These are phyloP conservation scores for Crocidura indochinensis DNA, from an alignment of 2,797 vertebrate species.

Conservation along the genomic window DNA sequence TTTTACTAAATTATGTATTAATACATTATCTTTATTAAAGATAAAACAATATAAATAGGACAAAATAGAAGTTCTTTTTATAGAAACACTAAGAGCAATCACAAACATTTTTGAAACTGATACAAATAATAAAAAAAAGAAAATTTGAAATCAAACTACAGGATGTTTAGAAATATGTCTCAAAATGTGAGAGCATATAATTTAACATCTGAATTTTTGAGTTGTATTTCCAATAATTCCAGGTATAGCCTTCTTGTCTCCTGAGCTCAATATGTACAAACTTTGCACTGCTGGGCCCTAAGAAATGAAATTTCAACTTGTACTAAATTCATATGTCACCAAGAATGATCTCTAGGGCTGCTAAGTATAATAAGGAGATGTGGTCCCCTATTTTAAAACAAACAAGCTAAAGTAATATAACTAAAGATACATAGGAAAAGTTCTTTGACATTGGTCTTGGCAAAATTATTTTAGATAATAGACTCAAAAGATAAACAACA, in stretches of 20 bases:
- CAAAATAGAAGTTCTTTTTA: background rate
- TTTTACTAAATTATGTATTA: background rate
- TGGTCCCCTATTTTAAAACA: no score
- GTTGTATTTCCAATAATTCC: no score
- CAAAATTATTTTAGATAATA: conserved; percentile 24
- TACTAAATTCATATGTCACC: no score
- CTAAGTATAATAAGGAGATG: no score
- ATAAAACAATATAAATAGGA: background rate
- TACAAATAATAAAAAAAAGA: background rate
- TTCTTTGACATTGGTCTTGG: background rate
- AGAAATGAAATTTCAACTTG: no score
- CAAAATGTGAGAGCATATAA: no score
- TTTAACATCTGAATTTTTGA: no score
- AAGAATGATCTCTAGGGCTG: no score
- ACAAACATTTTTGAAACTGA: background rate
- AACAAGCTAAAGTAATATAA: background rate
- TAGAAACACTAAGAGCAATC: background rate
- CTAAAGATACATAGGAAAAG: background rate
- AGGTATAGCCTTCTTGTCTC: no score
- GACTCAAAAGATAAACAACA: background rate
- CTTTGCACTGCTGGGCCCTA: no score
- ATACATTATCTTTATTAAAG: background rate
- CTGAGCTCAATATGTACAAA: no score
- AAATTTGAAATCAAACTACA: background rate
- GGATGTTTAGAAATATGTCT: no score